Evolutionary conservation across 2,888 invertebrate species (phyloP), one percentile per base, ranked within the genome.

Genomic region (Andrena bucephala): DNA sequence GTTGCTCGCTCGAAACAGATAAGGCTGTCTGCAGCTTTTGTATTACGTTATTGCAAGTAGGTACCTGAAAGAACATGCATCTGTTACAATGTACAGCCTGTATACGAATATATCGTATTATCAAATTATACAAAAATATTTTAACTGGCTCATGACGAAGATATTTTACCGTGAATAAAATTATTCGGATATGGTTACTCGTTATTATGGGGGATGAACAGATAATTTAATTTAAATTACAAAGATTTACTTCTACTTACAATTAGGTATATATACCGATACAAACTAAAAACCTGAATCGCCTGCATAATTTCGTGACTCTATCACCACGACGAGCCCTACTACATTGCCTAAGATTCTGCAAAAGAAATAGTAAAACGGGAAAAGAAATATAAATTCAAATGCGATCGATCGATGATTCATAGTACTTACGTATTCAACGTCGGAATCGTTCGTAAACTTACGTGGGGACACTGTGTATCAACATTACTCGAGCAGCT

Each of bases 401-500:
- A 60, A 36, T 60, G 69, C 59, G 76, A 76, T 76, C 66, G 75
- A 62, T 81, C 68, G 63, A 79, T 20, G 31, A 2, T 65, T 31
- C 20, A 13, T 20, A 20, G 24, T 68, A 50, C 50, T 24, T 57
- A 67, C 57, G 4, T 13, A 52, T 36, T 27, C 13, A 24, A 67
- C 29, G 42, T 42, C 16, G 16, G 20, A 54, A 29, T 82, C 73
- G 62, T 69, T 82, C 73, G 62, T 69, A 52, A 69, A 60, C 29
- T 63, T 73, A 77, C 66, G 54, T 29, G 65, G 57, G 79, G 31
- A 52, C 52, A 57, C 33, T 66, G 29, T 67, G 72, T 76, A 79
- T 50, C 27, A 63, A 67, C 59, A 80, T 75, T 79, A 84, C 29
- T 80, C 78, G 75, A 84, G 70, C 76, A 82, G 69, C 67, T 63